phyloP scores from a whole-genome alignment of 2,888 invertebrate genomes.

The Drosophila hamatofila region DNA sequence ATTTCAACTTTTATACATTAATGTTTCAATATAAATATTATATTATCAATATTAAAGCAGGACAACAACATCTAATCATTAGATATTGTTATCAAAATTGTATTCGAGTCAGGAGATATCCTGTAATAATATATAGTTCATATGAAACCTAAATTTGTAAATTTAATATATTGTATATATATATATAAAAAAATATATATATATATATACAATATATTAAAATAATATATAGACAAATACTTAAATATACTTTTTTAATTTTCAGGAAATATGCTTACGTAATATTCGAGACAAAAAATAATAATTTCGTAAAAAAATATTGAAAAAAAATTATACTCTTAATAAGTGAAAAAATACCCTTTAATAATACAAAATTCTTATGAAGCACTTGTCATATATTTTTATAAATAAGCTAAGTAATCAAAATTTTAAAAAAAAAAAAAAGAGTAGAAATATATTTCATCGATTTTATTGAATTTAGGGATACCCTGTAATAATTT shows the following conservation, averaged over 20 bases:
- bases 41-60: slow-evolving; percentile 11
- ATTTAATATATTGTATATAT: too few relatives aligned
- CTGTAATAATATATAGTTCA: not conserved
- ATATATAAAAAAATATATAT: too few relatives aligned
- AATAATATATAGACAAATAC: too few relatives aligned
- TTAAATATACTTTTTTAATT: too few relatives aligned
- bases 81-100: slow-evolving; percentile 5
- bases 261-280: not conserved
- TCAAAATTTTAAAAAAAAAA: too few relatives aligned
- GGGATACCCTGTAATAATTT: too few relatives aligned
- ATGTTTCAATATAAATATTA: slow-evolving; percentile 21
- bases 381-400: not conserved
- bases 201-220: too few relatives aligned
- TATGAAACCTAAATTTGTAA: too few relatives aligned
- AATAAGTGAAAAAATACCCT: not conserved
- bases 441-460: too few relatives aligned
- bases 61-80: not conserved
- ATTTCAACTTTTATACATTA: slow-evolving; percentile 18
- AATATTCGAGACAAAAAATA: not conserved
- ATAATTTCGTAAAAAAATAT: too few relatives aligned
- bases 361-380: not conserved
- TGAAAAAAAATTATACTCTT: too few relatives aligned
- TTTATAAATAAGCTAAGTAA: not conserved
- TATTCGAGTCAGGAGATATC: not conserved
- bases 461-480: too few relatives aligned